Conservation (phyloP, 2,888 invertebrate genomes). For the Plagodis pulveraria region DNA sequence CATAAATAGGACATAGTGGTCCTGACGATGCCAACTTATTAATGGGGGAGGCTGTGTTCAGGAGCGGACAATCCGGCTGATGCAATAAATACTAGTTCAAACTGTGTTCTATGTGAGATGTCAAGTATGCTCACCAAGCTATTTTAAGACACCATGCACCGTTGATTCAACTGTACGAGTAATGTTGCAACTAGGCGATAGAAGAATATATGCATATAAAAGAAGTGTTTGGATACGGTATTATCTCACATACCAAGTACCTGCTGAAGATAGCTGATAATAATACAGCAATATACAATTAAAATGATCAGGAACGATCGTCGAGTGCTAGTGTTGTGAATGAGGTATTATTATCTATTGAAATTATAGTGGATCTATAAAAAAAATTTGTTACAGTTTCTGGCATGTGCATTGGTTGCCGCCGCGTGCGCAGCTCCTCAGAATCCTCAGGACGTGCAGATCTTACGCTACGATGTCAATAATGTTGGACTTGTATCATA, state of each 20-base stretch:
- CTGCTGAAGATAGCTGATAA: constrained; percentile 59
- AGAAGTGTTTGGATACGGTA: constrained; percentile 70
- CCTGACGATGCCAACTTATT: too few relatives aligned
- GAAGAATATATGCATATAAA: constrained; percentile 79
- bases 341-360: constrained; percentile 34
- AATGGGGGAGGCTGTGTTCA: too few relatives aligned
- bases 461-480: constrained; percentile 86
- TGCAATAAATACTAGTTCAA: constrained; percentile 37
- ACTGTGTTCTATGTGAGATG: constrained; percentile 27
- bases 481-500: constrained; percentile 86
- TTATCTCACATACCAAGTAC: constrained; percentile 69
- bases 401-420: constrained; percentile 61
- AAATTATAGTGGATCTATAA: constrained; percentile 33
- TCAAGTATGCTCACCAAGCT: constrained; percentile 41
- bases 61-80: too few relatives aligned
- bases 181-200: constrained; percentile 74
- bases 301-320: constrained; percentile 67
- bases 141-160: constrained; percentile 36
- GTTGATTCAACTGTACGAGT: constrained; percentile 50
- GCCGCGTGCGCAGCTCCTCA: constrained; percentile 69
- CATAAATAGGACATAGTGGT: too few relatives aligned
- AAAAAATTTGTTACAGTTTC: constrained; percentile 65
- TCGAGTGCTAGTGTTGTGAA: constrained; percentile 28
- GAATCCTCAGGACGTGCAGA: constrained; percentile 81
- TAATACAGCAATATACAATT: constrained; percentile 64